Percentiles rank a stretch among this genome's conserved stretches.
Evolutionary conservation across 2,113 vertebrate species (phyloP).

Genomic region (Neofelis nebulosa): DNA sequence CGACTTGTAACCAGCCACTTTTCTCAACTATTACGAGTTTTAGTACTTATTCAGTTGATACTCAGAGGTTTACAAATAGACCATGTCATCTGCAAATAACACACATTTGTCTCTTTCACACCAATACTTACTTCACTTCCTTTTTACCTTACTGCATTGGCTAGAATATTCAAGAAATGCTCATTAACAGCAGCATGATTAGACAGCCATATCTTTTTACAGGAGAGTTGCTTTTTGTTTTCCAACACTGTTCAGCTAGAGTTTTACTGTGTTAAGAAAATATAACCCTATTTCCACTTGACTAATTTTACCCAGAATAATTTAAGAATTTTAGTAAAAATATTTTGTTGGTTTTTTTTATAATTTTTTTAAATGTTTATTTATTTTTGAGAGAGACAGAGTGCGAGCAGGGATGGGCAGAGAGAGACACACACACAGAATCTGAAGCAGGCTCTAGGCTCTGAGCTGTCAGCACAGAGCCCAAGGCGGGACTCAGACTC

Average conservation of each 20-base stretch:
- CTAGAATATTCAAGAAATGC: slow-evolving; percentile 17
- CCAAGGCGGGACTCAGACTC: too few species aligned
- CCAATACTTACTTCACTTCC: not conserved
- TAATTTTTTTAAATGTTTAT: too few species aligned
- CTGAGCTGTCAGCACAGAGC: too few species aligned
- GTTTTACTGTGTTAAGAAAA: not conserved
- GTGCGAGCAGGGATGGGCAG: too few species aligned
- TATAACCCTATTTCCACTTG: not conserved
- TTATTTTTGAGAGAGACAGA: too few species aligned
- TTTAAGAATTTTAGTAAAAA: not conserved
- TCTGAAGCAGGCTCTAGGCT: too few species aligned
- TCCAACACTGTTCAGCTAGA: not conserved
- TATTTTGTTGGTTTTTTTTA: not conserved
- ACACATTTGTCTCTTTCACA: not conserved
- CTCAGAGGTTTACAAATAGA: not conserved
- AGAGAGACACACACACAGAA: too few species aligned
- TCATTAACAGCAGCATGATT: not conserved
- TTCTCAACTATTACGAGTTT: not conserved
- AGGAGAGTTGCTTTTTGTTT: not conserved
- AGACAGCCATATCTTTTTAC: not conserved
- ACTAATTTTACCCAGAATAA: not conserved
- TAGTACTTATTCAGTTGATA: not conserved
- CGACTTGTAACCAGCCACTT: not conserved
- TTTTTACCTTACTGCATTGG: not conserved
- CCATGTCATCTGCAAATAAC: not conserved